Evolutionary conservation across 2,888 invertebrate genomes (phyloP), one percentile per base, ranked within the genome.

Genomic region (Pedicia rivosa): DNA sequence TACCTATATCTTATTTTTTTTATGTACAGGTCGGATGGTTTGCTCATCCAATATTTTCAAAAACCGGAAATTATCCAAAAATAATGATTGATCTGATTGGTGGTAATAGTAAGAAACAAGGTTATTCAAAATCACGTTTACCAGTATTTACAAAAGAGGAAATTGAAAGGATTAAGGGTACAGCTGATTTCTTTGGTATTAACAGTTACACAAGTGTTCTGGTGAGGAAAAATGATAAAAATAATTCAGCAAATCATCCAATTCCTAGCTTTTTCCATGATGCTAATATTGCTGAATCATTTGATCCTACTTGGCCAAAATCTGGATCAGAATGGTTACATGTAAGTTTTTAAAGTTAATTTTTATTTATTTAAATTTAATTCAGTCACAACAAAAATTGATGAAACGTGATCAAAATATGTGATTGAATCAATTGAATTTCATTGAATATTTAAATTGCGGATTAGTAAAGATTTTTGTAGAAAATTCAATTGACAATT

Each of bases 181-280:
- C 78, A 1, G 64, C 66, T 2, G 83, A 87, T 51, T 81, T 78
- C 56, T 63, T 83, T 35, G 82, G 80, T 1, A 52, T 83, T 13
- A 83, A 84, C 51, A 70, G 76, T 40, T 86, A 86, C 51, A 74
- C 78, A 1, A 65, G 73, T 1, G 62, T 60, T 43, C 46, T 73
- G 47, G 55, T 56, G 1, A 48, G 48, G 1, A 48, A 53, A 7
- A 61, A 62, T 47, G 59, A 57, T 36, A 62, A 58, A 37, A 60
- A 59, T 33, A 62, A 62, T 40, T 51, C 53, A 1, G 56, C 47
- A 3, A 47, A 53, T 2, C 60, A 62, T 10, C 53, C 50, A 5
- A 48, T 60, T 26, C 72, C 74, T 1, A 73, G 74, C 0, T 71
- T 68, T 37, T 63, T 63, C 47, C 72, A 74, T 40, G 76, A 76